A percentile compares a stretch with the other conserved stretches of the same genome.
phyloP scores from a whole-genome alignment of 2,888 invertebrate species.

The Pogonocherus hispidulus region DNA sequence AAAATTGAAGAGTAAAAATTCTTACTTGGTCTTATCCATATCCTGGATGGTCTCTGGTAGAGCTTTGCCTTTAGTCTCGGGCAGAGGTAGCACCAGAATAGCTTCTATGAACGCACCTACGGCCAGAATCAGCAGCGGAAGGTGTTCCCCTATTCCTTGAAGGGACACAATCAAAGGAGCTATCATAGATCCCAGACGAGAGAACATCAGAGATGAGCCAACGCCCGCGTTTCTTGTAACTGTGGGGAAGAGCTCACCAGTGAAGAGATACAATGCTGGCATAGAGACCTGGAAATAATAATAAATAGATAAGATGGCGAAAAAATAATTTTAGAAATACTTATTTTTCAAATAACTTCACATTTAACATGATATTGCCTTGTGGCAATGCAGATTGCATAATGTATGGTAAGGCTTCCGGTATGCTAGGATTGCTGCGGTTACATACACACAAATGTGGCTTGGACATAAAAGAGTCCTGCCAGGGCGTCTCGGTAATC shows the following conservation, averaged over 20 bases:
- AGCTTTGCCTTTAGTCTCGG: conserved; percentile 65
- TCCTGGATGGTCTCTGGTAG: conserved; percentile 73
- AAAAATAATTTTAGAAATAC: no score
- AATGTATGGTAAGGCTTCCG: no score
- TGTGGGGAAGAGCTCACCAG: conserved; percentile 85
- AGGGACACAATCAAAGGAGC: conserved; percentile 63
- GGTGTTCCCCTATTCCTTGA: conserved; percentile 52
- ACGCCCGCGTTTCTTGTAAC: conserved; percentile 82
- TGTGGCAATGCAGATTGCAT: no score
- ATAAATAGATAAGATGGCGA: no score
- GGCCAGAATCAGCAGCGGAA: conserved; percentile 63
- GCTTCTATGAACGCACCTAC: conserved; percentile 59
- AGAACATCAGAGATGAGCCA: conserved; percentile 81
- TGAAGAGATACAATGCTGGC: conserved; percentile 79
- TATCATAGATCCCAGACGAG: conserved; percentile 83
- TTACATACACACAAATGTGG: no score
- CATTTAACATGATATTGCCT: no score
- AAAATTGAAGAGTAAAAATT: background rate
- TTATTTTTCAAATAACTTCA: no score
- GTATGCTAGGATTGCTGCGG: no score
- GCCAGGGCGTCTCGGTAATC: no score
- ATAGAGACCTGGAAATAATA: conserved; percentile 71
- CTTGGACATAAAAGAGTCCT: no score
- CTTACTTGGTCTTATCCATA: conserved; percentile 55
- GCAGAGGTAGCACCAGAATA: conserved; percentile 61